A percentile compares a stretch with the other conserved stretches of the same genome.
Evolutionary conservation across 2,888 invertebrate genomes (phyloP).

Genomic region (Gibbula magus): DNA sequence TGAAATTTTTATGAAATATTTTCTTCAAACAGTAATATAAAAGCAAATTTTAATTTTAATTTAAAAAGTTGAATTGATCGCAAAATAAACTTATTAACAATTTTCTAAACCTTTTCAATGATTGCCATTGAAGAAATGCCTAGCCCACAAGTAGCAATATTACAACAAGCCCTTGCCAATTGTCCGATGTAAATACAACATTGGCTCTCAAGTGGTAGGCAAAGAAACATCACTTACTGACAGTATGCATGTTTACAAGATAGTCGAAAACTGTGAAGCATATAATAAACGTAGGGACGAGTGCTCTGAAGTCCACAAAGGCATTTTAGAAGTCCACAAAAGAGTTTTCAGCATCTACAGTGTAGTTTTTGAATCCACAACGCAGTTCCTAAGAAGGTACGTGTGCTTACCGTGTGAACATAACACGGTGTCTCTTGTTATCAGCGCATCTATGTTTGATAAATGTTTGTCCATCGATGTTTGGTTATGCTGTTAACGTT

Average conservation of each 20-base stretch:
- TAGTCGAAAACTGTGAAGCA: background rate
- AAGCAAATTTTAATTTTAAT: too few species aligned
- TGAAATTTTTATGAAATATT: too few species aligned
- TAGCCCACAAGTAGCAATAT: too few species aligned
- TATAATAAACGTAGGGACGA: background rate
- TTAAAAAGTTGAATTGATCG: too few species aligned
- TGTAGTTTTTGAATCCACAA: background rate
- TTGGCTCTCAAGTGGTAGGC: background rate
- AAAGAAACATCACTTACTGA: slow-evolving; percentile 1
- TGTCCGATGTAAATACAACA: background rate
- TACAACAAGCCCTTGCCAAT: background rate
- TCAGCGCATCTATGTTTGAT: background rate
- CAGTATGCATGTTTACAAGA: background rate
- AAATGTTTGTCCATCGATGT: background rate
- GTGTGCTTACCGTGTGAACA: background rate
- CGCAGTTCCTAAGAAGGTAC: too few species aligned
- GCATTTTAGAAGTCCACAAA: background rate
- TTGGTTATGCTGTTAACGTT: slow-evolving; percentile 4
- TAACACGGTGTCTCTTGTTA: background rate
- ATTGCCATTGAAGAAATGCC: too few species aligned
- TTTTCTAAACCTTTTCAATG: too few species aligned
- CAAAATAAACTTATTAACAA: too few species aligned
- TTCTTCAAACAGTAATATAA: too few species aligned
- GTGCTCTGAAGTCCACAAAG: background rate
- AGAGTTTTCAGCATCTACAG: background rate